Percentiles rank a stretch among this genome's conserved stretches.
Conservation (phyloP, 1,140 invertebrate species). For the Panulirus ornatus region DNA sequence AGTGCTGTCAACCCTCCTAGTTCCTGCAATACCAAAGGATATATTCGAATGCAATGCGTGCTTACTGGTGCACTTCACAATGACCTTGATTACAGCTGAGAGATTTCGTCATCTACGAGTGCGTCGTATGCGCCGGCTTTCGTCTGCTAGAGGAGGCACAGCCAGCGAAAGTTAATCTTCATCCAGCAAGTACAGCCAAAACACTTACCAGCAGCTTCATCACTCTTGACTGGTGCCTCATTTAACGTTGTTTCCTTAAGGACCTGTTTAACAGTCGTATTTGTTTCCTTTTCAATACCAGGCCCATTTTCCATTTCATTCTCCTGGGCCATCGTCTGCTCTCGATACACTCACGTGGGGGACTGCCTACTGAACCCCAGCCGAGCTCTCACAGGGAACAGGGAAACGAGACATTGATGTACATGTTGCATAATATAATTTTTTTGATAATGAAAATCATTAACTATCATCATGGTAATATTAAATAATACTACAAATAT, state of each 20-base stretch:
- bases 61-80: too few relatives aligned
- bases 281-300: constrained; percentile 12
- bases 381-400: background rate
- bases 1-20: too few relatives aligned
- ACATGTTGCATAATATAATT: background rate
- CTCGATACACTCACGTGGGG: background rate
- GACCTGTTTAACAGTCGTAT: background rate
- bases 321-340: constrained; percentile 33
- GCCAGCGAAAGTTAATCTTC: background rate
- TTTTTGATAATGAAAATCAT: too few relatives aligned
- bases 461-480: background rate
- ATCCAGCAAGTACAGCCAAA: too few relatives aligned
- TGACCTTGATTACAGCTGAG: constrained; percentile 17
- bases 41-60: too few relatives aligned
- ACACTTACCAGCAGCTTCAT: background rate
- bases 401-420: background rate
- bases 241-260: background rate
- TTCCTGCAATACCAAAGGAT: too few relatives aligned
- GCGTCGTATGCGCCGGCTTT: constrained; percentile 25
- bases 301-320: background rate
- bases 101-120: constrained; percentile 12
- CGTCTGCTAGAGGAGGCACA: constrained; percentile 12
- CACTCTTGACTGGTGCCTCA: background rate
- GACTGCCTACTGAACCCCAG: background rate
- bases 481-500: background rate